Evolutionary conservation across 2,797 vertebrate species (phyloP).

Genomic region (Myotis myotis): DNA sequence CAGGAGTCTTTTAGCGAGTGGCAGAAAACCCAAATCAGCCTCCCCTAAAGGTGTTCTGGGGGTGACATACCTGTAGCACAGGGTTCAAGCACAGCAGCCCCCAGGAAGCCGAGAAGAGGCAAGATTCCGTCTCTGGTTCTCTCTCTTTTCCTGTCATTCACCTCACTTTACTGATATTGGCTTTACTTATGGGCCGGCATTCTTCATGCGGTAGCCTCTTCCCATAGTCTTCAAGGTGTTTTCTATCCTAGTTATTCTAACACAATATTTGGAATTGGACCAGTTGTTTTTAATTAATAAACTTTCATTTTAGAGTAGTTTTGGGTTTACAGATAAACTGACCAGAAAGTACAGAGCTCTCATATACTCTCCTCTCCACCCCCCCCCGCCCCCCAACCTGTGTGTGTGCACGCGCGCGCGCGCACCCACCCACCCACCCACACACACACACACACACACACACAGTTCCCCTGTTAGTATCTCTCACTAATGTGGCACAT

Average conservation of each 20-base stretch:
- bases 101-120: not conserved
- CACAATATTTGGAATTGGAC: not conserved
- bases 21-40: not conserved
- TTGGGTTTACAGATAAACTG: not conserved
- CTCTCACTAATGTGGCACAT: not conserved
- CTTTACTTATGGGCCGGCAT: not conserved
- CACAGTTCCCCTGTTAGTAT: not conserved
- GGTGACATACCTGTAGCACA: not conserved
- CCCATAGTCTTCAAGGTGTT: not conserved
- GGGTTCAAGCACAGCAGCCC: not conserved
- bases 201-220: not conserved
- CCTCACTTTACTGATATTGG: not conserved
- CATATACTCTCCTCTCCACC: not conserved
- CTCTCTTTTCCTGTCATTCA: not conserved
- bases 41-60: not conserved
- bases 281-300: not conserved
- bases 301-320: not conserved
- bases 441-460: not conserved
- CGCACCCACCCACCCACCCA: too few species aligned
- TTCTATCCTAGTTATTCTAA: not conserved
- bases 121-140: not conserved
- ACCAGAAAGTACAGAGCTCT: not conserved
- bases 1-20: not conserved
- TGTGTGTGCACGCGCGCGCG: accelerated
- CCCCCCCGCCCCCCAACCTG: accelerated